phyloP scores from a whole-genome alignment of 2,113 vertebrate species.

The Poicephalus meyeri region DNA sequence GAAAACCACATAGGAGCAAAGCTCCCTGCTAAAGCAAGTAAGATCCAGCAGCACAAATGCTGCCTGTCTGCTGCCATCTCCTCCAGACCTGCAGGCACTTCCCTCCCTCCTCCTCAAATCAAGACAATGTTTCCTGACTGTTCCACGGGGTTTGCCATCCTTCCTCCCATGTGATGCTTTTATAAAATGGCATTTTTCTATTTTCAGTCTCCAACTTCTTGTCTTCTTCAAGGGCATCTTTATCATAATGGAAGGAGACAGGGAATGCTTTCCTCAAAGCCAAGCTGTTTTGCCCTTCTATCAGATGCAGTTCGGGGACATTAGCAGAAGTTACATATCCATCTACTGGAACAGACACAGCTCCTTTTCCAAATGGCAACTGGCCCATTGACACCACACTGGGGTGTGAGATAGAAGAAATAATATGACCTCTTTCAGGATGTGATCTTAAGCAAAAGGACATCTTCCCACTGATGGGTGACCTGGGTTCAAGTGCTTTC shows the following conservation, averaged over 20 bases:
- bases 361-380: rapidly evolving
- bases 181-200: rapidly evolving
- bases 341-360: not conserved
- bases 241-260: rapidly evolving
- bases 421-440: rapidly evolving
- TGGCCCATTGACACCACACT: not conserved
- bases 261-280: rapidly evolving
- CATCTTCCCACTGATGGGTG: not conserved
- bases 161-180: not conserved
- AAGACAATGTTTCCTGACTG: not conserved
- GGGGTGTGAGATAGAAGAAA: not conserved
- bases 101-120: not conserved
- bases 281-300: not conserved
- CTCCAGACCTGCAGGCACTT: rapidly evolving
- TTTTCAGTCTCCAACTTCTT: not conserved
- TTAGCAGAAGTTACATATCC: not conserved
- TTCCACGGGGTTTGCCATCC: not conserved
- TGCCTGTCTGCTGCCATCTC: not conserved
- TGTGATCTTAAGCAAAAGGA: not conserved
- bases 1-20: not conserved
- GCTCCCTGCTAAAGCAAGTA: not conserved
- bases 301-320: not conserved
- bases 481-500: not conserved
- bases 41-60: not conserved
- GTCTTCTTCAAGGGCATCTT: not conserved